Percentiles rank a stretch among this genome's conserved stretches.
Conservation (phyloP, 2,888 invertebrate species). For the Willowsia nigromaculata region DNA sequence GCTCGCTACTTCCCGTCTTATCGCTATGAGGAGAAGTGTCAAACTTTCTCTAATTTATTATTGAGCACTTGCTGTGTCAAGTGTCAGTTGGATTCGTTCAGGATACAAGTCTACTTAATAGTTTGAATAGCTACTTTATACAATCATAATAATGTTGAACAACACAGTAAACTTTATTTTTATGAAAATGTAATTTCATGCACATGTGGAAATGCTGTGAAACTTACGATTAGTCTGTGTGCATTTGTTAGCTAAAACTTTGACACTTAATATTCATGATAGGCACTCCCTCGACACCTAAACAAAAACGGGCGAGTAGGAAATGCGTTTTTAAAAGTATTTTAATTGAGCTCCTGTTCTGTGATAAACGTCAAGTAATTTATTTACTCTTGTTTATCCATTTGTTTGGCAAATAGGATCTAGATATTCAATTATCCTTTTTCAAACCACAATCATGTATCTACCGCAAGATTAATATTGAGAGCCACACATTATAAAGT, state of each 20-base stretch:
- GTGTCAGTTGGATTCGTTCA: neutral
- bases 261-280: no score
- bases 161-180: no score
- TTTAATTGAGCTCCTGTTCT: neutral
- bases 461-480: neutral
- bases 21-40: neutral
- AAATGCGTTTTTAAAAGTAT: no score
- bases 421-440: no score
- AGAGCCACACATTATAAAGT: neutral
- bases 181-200: no score
- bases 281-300: no score
- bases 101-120: neutral
- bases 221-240: no score
- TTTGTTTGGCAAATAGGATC: neutral
- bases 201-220: no score
- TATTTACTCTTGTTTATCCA: neutral
- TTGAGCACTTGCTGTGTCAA: constrained; percentile 5
- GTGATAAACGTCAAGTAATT: constrained; percentile 11
- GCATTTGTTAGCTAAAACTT: no score
- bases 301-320: no score
- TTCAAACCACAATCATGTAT: no score
- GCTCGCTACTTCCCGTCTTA: constrained; percentile 5
- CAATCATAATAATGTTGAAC: no score
- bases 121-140: neutral
- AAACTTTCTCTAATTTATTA: constrained; percentile 33